Conservation (phyloP, 2,888 invertebrate species). For the Alsophila aescularia region DNA sequence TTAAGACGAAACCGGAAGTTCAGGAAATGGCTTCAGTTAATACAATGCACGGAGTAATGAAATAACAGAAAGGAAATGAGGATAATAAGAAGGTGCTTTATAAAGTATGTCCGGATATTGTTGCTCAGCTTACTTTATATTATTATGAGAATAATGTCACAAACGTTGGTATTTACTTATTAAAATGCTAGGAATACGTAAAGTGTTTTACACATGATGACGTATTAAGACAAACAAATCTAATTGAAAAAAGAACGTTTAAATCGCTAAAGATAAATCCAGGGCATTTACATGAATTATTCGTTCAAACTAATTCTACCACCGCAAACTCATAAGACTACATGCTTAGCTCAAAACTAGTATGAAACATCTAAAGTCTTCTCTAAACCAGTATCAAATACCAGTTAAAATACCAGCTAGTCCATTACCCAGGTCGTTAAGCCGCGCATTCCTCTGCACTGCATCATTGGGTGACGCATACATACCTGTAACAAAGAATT, state of each 20-base stretch:
- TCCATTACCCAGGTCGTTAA: slow-evolving; percentile 42
- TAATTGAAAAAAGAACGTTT: too few species aligned
- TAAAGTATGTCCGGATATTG: slow-evolving; percentile 24
- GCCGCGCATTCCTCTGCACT: slow-evolving; percentile 62
- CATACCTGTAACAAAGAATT: slow-evolving; percentile 77
- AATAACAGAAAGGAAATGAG: slow-evolving; percentile 34
- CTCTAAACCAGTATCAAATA: slow-evolving; percentile 11
- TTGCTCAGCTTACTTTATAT: not conserved
- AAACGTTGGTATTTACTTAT: too few species aligned
- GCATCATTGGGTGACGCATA: slow-evolving; percentile 68
- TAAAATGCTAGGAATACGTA: too few species aligned
- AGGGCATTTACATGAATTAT: too few species aligned
- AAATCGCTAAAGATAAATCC: too few species aligned
- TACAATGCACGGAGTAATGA: slow-evolving; percentile 35
- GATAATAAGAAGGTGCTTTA: slow-evolving; percentile 29
- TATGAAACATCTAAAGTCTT: not conserved
- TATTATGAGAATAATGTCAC: not conserved
- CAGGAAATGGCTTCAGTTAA: slow-evolving; percentile 37
- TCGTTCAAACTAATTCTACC: too few species aligned
- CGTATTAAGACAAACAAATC: too few species aligned
- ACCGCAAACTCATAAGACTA: too few species aligned
- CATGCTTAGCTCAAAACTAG: not conserved
- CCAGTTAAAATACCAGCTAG: slow-evolving; percentile 40
- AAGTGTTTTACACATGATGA: too few species aligned
- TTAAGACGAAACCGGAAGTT: slow-evolving; percentile 24